These are phyloP conservation scores for Rana temporaria DNA, from an alignment of 2,113 vertebrate species.

Conservation along the genomic window DNA sequence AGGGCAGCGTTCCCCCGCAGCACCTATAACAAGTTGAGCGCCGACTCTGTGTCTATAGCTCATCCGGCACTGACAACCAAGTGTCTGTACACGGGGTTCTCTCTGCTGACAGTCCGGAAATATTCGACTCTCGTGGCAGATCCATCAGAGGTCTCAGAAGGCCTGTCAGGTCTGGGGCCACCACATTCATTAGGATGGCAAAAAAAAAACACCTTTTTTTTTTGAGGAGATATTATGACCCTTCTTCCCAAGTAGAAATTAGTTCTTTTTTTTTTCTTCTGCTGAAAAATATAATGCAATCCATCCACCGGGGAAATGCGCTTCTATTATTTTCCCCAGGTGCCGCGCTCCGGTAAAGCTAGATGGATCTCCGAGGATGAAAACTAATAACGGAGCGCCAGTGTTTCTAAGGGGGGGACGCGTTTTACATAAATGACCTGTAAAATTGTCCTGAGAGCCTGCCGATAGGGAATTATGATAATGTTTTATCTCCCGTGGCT, in stretches of 20 bases:
- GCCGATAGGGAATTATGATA: neutral
- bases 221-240: neutral
- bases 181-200: slow-evolving; percentile 23
- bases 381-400: neutral
- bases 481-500: no score
- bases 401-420: neutral
- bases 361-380: neutral
- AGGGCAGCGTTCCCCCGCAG: slow-evolving; percentile 32
- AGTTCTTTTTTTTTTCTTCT: neutral
- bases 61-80: slow-evolving; percentile 45
- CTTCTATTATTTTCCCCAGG: neutral
- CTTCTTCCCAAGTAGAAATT: neutral
- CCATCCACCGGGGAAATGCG: neutral
- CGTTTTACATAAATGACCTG: neutral
- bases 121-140: slow-evolving; percentile 32
- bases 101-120: slow-evolving; percentile 40
- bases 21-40: slow-evolving; percentile 15
- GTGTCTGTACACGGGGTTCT: slow-evolving; percentile 31
- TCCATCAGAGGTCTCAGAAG: slow-evolving; percentile 41
- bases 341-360: neutral
- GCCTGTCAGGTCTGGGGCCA: slow-evolving; percentile 20
- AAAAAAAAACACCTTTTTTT: neutral
- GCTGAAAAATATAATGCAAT: neutral
- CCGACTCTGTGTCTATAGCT: slow-evolving; percentile 26
- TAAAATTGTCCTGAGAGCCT: neutral